Base-by-base conservation (phyloP, 2,888 invertebrate species). In the Drosophila robusta region DNA sequence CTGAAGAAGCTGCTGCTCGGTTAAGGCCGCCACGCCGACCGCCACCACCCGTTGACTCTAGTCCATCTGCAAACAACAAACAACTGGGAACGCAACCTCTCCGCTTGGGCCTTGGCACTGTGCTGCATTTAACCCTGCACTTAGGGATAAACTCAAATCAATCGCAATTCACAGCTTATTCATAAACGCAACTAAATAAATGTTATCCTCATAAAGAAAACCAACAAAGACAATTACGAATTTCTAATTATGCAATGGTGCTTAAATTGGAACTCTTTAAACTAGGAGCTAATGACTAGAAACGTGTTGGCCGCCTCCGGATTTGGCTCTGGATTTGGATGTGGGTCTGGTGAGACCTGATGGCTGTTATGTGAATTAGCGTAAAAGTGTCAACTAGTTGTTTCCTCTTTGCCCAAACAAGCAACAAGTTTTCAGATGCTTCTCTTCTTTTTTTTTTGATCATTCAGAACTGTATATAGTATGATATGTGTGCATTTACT, bases 1-100 rank as follows among this genome's bases (percentile, higher is more conserved):
- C 76, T 92, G 65, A 91, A 92, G 77, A 92, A 92, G 78, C 69
- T 92, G 60, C 63, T 82, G 14, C 81, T 92, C 62, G 92, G 91
- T 46, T 92, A 90, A 74, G 34, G 1, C 6, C 14, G 41, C 4
- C 56, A 39, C 4, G 14, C 46, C 29, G 18, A 14, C 22, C 16
- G n/a, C 24, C 26, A 55, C 18, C 12, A 18, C 32, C 29, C 26
- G 60, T 41, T 67, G 52, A 60, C 63, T 85, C 82, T 81, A 87
- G 82, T 83, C 82, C 36, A 54, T 50, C 46, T 41, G 45, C 44
- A 56, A 62, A 57, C 18, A 56, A 47, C 45, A 70, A 41, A 4
- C 26, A 62, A 68, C 47, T 58, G 45, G 55, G 58, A 74, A 62
- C 54, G 7, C 39, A 24, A 56, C 57, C 60, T 55, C 52, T 50